Conservation (phyloP, 2,113 vertebrate genomes). For the Bagarius yarrelli region DNA sequence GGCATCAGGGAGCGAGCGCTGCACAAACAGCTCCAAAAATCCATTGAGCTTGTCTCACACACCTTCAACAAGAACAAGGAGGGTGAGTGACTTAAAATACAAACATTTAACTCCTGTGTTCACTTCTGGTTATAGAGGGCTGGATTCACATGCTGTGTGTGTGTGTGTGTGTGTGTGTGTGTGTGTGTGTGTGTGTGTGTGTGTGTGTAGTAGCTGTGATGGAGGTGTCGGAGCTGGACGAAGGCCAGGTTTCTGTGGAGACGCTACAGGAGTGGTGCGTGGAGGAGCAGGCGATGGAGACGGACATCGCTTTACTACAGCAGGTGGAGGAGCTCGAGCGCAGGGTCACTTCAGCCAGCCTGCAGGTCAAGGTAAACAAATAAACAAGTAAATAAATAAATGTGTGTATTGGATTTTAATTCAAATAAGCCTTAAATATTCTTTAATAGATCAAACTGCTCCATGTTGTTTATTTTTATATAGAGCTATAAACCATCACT, state of each 20-base stretch:
- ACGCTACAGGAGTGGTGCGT: slow-evolving; percentile 87
- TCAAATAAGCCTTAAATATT: neutral
- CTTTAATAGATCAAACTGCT: neutral
- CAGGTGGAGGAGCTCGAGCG: slow-evolving; percentile 91
- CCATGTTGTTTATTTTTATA: neutral
- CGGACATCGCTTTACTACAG: slow-evolving; percentile 84
- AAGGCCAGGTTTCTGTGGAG: slow-evolving; percentile 79
- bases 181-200: neutral
- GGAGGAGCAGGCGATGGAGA: slow-evolving; percentile 91
- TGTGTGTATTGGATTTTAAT: slow-evolving; percentile 1
- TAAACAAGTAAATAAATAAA: neutral
- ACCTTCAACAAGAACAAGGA: slow-evolving; percentile 83
- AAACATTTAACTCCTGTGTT: neutral
- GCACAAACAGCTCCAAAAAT: slow-evolving; percentile 94
- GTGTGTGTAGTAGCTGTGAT: slow-evolving; percentile 73
- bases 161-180: neutral
- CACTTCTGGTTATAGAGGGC: no score
- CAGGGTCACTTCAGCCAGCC: slow-evolving; percentile 86
- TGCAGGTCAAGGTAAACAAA: slow-evolving; percentile 87
- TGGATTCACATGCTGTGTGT: neutral
- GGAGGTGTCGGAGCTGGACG: slow-evolving; percentile 79
- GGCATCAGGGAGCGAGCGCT: slow-evolving; percentile 89
- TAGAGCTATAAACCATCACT: no score
- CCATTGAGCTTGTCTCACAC: slow-evolving; percentile 85
- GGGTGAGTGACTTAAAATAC: slow-evolving; percentile 64